These are phyloP conservation scores for Hyperoplus immaculatus DNA, from an alignment of 2,797 vertebrate genomes.

Conservation along the genomic window DNA sequence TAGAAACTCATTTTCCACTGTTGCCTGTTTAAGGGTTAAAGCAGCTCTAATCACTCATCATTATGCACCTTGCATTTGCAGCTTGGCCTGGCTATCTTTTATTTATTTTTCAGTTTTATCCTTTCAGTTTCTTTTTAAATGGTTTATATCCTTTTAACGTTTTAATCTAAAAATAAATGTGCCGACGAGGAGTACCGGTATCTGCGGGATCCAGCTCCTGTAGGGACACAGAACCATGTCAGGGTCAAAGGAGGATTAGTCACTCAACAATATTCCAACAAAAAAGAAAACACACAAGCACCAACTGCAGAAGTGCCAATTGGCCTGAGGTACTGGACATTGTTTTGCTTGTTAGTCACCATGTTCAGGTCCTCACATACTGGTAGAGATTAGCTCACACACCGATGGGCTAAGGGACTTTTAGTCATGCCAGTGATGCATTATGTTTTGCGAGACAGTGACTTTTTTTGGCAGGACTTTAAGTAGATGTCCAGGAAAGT, in stretches of 20 bases:
- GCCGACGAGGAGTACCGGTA: neutral
- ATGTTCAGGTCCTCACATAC: constrained; percentile 51
- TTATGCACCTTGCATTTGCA: neutral
- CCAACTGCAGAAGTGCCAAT: constrained; percentile 7
- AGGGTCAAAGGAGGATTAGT: constrained; percentile 1
- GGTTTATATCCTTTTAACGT: neutral
- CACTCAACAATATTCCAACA: neutral
- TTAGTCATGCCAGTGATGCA: constrained; percentile 49
- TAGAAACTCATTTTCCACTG: no score
- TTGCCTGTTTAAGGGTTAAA: no score
- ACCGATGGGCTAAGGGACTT: constrained; percentile 34
- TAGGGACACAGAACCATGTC: neutral
- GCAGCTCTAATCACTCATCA: neutral
- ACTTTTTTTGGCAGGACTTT: constrained; percentile 31
- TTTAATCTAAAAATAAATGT: neutral
- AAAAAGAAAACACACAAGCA: constrained; percentile 2
- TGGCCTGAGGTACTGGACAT: constrained; percentile 2
- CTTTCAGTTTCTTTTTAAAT: neutral
- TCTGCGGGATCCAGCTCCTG: neutral
- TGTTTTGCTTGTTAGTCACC: constrained; percentile 48
- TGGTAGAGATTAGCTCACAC: constrained; percentile 51
- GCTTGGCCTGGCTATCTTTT: neutral
- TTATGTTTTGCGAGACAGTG: constrained; percentile 26
- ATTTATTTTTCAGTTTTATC: neutral
- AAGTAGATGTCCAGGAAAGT: constrained; percentile 39